Evolutionary conservation across 2,888 invertebrate species (phyloP).

Genomic region (Physocephala rufipes): DNA sequence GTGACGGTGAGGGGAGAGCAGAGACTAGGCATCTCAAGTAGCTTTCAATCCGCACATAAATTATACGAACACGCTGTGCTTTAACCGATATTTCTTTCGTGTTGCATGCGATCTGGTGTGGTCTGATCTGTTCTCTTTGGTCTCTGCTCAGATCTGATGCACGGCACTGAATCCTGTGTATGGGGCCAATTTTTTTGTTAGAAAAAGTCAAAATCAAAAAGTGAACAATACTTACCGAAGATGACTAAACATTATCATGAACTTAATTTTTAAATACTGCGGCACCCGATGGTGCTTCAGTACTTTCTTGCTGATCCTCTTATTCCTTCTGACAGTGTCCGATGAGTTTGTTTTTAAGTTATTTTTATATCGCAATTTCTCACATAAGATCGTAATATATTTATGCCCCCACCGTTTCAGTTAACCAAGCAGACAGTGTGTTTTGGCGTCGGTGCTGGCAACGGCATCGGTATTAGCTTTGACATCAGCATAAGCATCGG

Average conservation of each 20-base stretch:
- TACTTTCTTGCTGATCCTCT: neutral
- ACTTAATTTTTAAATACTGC: neutral
- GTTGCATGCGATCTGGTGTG: conserved; percentile 45
- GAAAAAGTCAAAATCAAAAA: neutral
- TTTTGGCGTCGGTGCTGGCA: conserved; percentile 41
- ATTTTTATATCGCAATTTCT: conserved; percentile 33
- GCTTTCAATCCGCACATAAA: conserved; percentile 20
- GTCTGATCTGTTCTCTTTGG: conserved; percentile 7
- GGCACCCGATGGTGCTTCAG: neutral
- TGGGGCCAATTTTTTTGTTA: no score
- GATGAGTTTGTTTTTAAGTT: conserved; percentile 28
- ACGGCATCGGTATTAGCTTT: conserved; percentile 35
- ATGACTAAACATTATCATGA: neutral
- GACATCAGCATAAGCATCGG: conserved; percentile 28
- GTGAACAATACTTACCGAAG: neutral
- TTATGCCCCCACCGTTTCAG: conserved; percentile 7
- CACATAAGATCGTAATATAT: conserved; percentile 30
- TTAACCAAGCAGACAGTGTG: neutral
- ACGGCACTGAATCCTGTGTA: no score
- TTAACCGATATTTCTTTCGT: conserved; percentile 37
- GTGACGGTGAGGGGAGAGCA: neutral
- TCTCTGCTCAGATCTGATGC: conserved; percentile 3
- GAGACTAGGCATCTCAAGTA: conserved; percentile 19
- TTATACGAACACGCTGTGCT: conserved; percentile 22
- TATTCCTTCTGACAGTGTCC: conserved; percentile 2